phyloP scores from a whole-genome alignment of 2,888 invertebrate genomes.

The Eledona agricola region DNA sequence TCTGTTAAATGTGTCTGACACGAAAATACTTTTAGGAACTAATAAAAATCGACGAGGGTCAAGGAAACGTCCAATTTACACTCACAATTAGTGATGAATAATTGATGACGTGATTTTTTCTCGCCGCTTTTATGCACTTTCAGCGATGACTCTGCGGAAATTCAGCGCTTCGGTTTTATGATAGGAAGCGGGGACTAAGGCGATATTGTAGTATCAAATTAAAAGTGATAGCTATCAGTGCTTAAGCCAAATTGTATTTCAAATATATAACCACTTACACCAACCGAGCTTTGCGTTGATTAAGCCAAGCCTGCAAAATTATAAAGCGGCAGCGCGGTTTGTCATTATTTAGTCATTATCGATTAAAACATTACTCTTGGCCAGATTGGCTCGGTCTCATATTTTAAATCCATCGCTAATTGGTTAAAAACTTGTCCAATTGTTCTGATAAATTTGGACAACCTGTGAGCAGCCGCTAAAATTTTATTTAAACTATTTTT shows the following conservation, averaged over 20 bases:
- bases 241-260: slow-evolving; percentile 30
- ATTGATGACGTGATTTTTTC: slow-evolving; percentile 18
- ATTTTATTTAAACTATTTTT: no score
- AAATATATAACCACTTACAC: slow-evolving; percentile 25
- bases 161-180: slow-evolving; percentile 21
- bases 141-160: slow-evolving; percentile 19
- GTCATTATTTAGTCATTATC: no score
- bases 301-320: neutral
- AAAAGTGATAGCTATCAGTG: slow-evolving; percentile 26
- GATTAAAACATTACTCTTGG: no score
- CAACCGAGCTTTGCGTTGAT: slow-evolving; percentile 10
- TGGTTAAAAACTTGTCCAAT: no score
- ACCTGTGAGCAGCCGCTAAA: no score
- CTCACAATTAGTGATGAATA: slow-evolving; percentile 14
- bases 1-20: slow-evolving; percentile 27
- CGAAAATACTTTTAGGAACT: slow-evolving; percentile 27
- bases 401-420: no score
- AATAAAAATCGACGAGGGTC: slow-evolving; percentile 15
- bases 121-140: slow-evolving; percentile 18
- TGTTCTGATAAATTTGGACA: no score
- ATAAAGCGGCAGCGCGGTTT: no score
- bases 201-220: slow-evolving; percentile 28
- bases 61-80: slow-evolving; percentile 12
- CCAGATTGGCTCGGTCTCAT: no score
- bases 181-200: slow-evolving; percentile 12